phyloP scores from a whole-genome alignment of 2,888 invertebrate species.

The Priapulus caudatus region DNA sequence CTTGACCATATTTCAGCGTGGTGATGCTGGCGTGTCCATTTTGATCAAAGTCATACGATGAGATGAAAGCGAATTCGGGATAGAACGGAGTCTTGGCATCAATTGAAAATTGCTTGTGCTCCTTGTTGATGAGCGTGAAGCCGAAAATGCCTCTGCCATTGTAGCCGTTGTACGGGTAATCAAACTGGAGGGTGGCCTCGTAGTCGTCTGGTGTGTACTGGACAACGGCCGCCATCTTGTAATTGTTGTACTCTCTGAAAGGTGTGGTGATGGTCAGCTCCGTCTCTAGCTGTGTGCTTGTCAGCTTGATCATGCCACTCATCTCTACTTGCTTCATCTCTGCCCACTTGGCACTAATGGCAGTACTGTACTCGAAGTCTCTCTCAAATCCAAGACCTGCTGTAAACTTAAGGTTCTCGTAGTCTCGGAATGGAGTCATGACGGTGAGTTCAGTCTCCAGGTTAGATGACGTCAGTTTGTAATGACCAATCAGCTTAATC shows the following conservation, averaged over 20 bases:
- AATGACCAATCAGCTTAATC: too few relatives aligned
- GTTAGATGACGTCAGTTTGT: too few relatives aligned
- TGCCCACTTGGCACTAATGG: too few relatives aligned
- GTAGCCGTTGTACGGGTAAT: slow-evolving; percentile 1
- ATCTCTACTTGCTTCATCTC: too few relatives aligned
- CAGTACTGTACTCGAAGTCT: too few relatives aligned
- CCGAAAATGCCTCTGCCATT: neutral
- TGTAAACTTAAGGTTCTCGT: too few relatives aligned
- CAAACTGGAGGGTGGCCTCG: neutral
- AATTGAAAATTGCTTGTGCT: neutral
- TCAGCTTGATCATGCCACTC: too few relatives aligned
- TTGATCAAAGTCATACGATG: neutral
- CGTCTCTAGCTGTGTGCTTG: too few relatives aligned
- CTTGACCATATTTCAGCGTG: neutral
- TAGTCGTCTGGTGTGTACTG: neutral
- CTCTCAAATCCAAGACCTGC: too few relatives aligned
- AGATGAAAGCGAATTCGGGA: neutral
- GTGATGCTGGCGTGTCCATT: neutral
- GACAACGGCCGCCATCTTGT: neutral
- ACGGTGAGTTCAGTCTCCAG: too few relatives aligned
- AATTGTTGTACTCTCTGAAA: neutral
- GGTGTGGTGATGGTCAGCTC: neutral
- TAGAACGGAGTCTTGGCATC: neutral
- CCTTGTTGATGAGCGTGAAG: neutral
- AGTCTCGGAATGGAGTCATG: neutral